Evolutionary conservation across 2,113 vertebrate species (phyloP).

Genomic region (Sitta europaea): DNA sequence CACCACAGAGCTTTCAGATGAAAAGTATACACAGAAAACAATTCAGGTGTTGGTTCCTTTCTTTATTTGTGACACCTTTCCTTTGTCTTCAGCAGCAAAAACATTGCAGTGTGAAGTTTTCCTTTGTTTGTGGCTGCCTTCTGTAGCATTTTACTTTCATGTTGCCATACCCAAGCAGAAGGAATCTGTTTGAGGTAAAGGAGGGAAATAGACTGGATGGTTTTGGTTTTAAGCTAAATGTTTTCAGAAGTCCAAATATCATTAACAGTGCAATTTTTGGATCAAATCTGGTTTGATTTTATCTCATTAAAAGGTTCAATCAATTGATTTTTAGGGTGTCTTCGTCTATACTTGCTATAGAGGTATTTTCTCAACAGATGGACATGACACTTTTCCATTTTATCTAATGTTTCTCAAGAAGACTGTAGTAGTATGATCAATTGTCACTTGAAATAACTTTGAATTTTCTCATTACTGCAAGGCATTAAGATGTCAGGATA

Average conservation of each 20-base stretch:
- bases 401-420: conserved; percentile 35
- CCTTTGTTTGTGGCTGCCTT: neutral
- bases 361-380: conserved; percentile 45
- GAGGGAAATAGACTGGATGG: neutral
- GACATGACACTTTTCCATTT: neutral
- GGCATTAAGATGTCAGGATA: conserved; percentile 68
- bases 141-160: neutral
- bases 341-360: conserved; percentile 40
- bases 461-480: conserved; percentile 72
- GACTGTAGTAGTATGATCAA: conserved; percentile 50
- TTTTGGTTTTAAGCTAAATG: neutral
- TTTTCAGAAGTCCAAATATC: neutral
- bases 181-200: neutral
- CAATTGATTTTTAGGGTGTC: neutral
- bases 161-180: neutral
- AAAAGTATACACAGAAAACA: neutral
- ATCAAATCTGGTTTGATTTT: neutral
- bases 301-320: neutral
- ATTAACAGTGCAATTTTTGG: neutral
- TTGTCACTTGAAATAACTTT: conserved; percentile 62
- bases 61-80: neutral
- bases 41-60: neutral
- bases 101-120: neutral
- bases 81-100: neutral
- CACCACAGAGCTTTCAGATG: neutral